A percentile compares a stretch with the other conserved stretches of the same genome.
phyloP scores from a whole-genome alignment of 1,140 invertebrate species.

The Oncopodura yosiiana region DNA sequence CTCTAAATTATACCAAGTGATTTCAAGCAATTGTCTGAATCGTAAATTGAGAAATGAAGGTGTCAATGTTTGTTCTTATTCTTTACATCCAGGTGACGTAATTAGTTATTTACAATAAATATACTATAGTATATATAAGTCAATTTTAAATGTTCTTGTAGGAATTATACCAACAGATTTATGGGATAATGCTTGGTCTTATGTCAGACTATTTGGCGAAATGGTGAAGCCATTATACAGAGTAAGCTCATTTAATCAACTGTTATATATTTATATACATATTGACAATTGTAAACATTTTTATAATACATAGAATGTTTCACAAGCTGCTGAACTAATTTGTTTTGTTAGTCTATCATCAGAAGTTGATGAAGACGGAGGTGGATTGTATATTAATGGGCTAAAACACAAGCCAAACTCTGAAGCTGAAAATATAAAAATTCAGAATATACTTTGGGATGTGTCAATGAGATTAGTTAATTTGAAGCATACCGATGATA shows the following conservation, averaged over 20 bases:
- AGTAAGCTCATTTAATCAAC: no score
- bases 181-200: constrained; percentile 38
- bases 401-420: neutral
- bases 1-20: constrained; percentile 77
- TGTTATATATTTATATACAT: no score
- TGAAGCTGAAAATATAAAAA: neutral
- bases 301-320: no score
- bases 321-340: no score
- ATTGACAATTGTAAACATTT: no score
- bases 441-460: constrained; percentile 15
- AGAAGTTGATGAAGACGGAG: constrained; percentile 50
- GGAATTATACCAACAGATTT: constrained; percentile 75
- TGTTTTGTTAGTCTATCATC: constrained; percentile 60
- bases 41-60: constrained; percentile 48
- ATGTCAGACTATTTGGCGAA: constrained; percentile 3
- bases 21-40: constrained; percentile 62
- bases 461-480: no score
- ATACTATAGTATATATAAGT: no score
- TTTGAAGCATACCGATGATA: no score
- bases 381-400: constrained; percentile 18
- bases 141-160: no score
- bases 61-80: constrained; percentile 53
- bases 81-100: constrained; percentile 83
- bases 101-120: no score
- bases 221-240: no score